Evolutionary conservation across 2,113 vertebrate species (phyloP), one percentile per base, ranked within the genome.

Genomic region (Pycnonotus jocosus): DNA sequence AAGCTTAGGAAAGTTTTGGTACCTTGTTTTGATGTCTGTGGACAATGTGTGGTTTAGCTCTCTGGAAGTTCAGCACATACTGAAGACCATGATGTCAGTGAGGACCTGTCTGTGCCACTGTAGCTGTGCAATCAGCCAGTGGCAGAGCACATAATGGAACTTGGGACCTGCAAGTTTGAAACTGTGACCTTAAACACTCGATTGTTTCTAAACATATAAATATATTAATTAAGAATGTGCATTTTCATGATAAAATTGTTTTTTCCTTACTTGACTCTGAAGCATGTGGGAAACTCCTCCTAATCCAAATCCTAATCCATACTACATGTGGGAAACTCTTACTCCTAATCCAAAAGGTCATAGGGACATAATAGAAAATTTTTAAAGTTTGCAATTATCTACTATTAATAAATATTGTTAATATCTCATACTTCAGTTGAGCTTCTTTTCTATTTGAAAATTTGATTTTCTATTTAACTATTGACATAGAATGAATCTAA

Each of bases 51-150:
- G 45, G 28, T 14, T 81, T 53, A 16, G 27, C 47, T 48, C 33
- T 40, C 22, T 45, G 18, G 48, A 77, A 50, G 27, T 18, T 50
- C 38, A 33, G n/a, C 40, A 8, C 0, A 0, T 54, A 7, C 40
- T 5, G 4, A 35, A 73, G 81, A 11, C 20, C 19, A 10, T 74
- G 7, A 9, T 13, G 16, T 73, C 8, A 24, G 11, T 45, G 47
- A 64, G 77, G 69, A 27, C 10, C 28, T 47, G 24, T 30, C 42
- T 47, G 14, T 47, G 61, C 87, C n/a, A 5, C 25, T 65, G 24
- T 15, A 56, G 40, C 37, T 57, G 2, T 47, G 65, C 38, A 7
- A 4, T 20, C 28, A 83, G 20, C 38, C 69, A 27, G 40, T 54
- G 53, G 8, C 79, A 76, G 53, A 69, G 71, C 45, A 7, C 2